Base-by-base conservation (phyloP, 2,113 vertebrate species). In the Tyrannus savana region DNA sequence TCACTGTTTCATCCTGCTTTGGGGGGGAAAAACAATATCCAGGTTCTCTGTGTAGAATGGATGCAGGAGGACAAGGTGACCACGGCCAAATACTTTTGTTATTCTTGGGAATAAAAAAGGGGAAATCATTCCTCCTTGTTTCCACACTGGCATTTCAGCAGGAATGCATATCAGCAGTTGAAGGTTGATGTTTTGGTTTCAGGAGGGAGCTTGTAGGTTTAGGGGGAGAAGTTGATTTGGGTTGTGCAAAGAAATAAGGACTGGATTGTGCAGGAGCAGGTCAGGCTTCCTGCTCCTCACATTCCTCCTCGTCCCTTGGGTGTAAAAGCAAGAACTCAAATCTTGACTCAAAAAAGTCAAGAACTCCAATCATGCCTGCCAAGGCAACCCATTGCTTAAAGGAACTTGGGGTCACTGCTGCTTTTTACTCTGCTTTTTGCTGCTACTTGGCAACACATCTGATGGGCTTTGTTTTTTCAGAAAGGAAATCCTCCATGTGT, bases 381-480 rank as follows among this genome's bases (percentile, higher is more conserved):
- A 10, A 2, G 37, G 6, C 31, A 27, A 11, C 42, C 64, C 58
- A 5, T 3, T 30, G 31, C 6, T 0, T 2, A 42, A 60, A 27
- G 42, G 24, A 10, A 5, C 53, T 79, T 59, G 7, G 72, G 31
- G 4, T 22, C 31, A 1, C 31, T 88, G 33, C 67, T 67, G 0
- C 52, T 67, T 79, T 60, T 47, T 19, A 17, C 67, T 87, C 85
- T 22, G 10, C 3, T 85, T 62, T 22, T 77, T 62, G 31, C 53
- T 5, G 4, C 19, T 22, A 1, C 58, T 52, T 60, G 62, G 41
- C 37, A 42, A 39, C 3, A 0, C 9, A 1, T 7, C 74, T 67
- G 44, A n/a, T 74, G 9, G 0, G 2, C 58, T 59, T 31, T 46
- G 27, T 28, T n/a, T 33, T 12, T 50, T 19, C 6, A 22, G 31